Evolutionary conservation across 2,888 invertebrate species (phyloP), one percentile per base, ranked within the genome.

Genomic region (Tolmerus cingulatus): DNA sequence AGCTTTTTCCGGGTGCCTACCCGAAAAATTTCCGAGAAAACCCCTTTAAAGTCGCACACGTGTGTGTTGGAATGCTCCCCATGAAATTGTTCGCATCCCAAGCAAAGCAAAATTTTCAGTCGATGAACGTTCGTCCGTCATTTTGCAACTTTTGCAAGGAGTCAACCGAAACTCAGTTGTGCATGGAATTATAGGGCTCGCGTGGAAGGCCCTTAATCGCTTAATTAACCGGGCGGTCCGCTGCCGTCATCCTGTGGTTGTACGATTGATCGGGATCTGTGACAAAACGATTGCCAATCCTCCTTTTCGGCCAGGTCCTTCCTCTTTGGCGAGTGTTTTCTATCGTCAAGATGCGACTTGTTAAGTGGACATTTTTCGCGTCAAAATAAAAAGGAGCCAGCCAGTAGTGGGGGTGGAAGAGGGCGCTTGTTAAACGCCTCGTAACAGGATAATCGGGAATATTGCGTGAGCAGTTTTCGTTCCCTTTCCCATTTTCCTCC

Each of bases 121-220:
- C 90, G 90, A 91, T 90, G 90, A 90, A 90, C 90, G 91, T 91
- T 90, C 91, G 91, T 90, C 90, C 90, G 89, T 90, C 90, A 89
- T 90, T 90, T 89, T 89, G 77, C 78, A 86, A 86, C 86, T 74
- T 43, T 85, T 85, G 27, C 27, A 43, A 74, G 40, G 66, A 85
- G 74, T 84, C 74, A 57, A 82, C 51, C 12, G 66, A 82, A 51
- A 37, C 34, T 27, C 19, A 51, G 66, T 82, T 82, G 79, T 82
- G 82, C 66, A 82, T 37, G 34, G 51, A 57, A 34, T 66, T 82
- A 14, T 14, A 57, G 37, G 37, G n/a, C 9, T 37, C 82, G 82
- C 66, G 82, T 57, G 82, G 14, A 82, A 37, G 23, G 34, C 37
- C 82, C 16, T 82, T 57, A 82, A 57, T 82, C 57, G 82, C 82